Percentiles rank a stretch among this genome's conserved stretches.
phyloP scores from a whole-genome alignment of 2,113 vertebrate genomes.

The Heteronetta atricapilla region DNA sequence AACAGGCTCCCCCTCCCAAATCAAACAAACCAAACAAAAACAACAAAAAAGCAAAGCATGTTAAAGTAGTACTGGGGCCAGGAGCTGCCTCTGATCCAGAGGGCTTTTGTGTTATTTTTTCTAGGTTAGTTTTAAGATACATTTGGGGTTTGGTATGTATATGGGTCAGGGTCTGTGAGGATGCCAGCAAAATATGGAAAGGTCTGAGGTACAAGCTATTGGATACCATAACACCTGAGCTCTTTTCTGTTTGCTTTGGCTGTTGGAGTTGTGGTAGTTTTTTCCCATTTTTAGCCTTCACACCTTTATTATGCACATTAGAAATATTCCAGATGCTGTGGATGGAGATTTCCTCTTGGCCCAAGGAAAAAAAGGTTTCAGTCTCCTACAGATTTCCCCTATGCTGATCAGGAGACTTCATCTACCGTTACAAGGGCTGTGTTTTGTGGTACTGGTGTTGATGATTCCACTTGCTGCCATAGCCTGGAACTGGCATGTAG shows the following conservation, averaged over 20 bases:
- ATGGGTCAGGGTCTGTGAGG: not conserved
- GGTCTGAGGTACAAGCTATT: not conserved
- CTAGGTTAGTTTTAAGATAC: not conserved
- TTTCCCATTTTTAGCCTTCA: conserved; percentile 34
- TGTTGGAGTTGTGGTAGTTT: conserved; percentile 5
- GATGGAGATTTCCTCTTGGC: not conserved
- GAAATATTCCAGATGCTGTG: conserved; percentile 12
- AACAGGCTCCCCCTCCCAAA: rapidly evolving
- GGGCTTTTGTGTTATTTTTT: not conserved
- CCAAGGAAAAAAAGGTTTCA: not conserved
- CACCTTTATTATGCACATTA: not conserved
- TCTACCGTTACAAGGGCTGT: not conserved
- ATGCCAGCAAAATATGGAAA: not conserved
- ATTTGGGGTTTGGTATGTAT: not conserved
- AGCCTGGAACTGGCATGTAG: not conserved
- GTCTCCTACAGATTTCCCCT: not conserved
- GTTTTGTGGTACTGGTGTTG: not conserved
- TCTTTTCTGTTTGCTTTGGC: conserved; percentile 26
- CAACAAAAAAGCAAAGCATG: not conserved
- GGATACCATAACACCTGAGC: not conserved
- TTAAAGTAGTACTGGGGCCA: not conserved
- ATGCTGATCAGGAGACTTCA: not conserved
- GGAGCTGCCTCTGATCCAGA: not conserved
- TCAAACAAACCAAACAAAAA: not conserved
- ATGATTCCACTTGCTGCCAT: not conserved